Base-by-base conservation (phyloP, 37 sponge, comb jelly and placozoan species). In the Bolinopsis microptera region DNA sequence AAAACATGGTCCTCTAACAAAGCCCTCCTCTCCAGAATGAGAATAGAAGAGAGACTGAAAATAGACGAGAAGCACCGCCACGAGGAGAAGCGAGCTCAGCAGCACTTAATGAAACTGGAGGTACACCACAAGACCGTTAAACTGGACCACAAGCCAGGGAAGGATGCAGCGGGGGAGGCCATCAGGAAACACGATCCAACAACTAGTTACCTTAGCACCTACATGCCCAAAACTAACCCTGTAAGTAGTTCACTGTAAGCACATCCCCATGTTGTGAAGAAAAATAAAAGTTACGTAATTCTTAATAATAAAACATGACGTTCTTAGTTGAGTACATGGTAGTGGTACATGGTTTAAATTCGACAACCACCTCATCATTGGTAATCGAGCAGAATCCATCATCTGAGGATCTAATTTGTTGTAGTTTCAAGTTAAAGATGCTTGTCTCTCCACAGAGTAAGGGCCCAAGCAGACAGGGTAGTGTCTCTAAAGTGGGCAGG, bases 41-140 rank as follows among this genome's bases (percentile, higher is more conserved):
- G 80, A 18, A 77, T 77, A 77, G 80, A 77, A 77, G 80, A 77
- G 80, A 27, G 80, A 5, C 80, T 77, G 80, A 77, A 77, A 32
- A 1, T 77, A 36, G 80, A 77, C 37, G 80, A 77, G 80, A 77
- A 35, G 36, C 80, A 35, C 9, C 33, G 80, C 3, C 80, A 77
- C 21, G 80, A 77, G 18, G 80, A 77, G 36, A 77, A 77, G 5
- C 34, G 80, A 32, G 80, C 80, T 32, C 80, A 77, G 5, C 80
- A 77, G 0, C 35, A 77, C 80, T 16, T 77, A 32, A 32, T 77
- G 80, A 77, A 77, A 18, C 80, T 32, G 21, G 80, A 86, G 1
- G 61, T 36, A 5, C 90, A 86, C 8, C 35, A 27, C 48, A 86
- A 86, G 61, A 86, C 3, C 22, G 90, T 9, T 28, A 9, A 39